Evolutionary conservation across 2,797 vertebrate genomes (phyloP).

Genomic region (Myiotriccus ornatus): DNA sequence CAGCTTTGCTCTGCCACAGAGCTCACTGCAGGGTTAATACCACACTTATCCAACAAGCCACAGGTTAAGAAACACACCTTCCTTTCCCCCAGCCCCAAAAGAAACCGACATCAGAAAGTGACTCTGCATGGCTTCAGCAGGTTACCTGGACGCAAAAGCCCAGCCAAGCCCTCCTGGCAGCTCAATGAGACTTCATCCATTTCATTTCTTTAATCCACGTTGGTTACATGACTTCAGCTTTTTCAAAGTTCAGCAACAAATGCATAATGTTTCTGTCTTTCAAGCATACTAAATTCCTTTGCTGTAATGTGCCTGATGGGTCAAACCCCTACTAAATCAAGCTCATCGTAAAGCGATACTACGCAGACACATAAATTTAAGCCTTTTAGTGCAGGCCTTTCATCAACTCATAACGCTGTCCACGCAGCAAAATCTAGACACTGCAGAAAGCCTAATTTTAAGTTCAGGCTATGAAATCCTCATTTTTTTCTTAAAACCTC

Average conservation of each 20-base stretch:
- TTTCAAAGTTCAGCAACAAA: neutral
- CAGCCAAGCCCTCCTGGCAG: neutral
- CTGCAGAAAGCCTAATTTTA: neutral
- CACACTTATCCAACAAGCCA: neutral
- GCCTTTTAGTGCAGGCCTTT: conserved; percentile 42
- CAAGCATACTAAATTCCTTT: neutral
- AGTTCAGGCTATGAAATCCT: conserved; percentile 35
- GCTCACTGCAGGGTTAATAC: neutral
- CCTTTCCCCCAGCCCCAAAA: neutral
- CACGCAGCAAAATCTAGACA: neutral
- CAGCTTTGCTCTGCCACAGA: neutral
- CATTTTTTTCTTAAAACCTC: conserved; percentile 23
- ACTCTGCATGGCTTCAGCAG: neutral
- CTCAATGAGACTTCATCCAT: neutral
- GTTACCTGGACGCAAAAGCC: neutral
- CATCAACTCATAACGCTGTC: conserved; percentile 43
- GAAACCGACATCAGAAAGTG: neutral
- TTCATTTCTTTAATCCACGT: neutral
- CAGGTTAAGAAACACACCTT: neutral
- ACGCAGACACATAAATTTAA: conserved; percentile 27
- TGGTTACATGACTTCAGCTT: neutral
- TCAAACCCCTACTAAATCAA: conserved; percentile 38
- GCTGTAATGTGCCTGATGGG: neutral
- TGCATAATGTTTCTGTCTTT: neutral
- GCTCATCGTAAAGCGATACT: conserved; percentile 22